Base-by-base conservation (phyloP, 2,888 invertebrate genomes). In the Aphidius colemani region DNA sequence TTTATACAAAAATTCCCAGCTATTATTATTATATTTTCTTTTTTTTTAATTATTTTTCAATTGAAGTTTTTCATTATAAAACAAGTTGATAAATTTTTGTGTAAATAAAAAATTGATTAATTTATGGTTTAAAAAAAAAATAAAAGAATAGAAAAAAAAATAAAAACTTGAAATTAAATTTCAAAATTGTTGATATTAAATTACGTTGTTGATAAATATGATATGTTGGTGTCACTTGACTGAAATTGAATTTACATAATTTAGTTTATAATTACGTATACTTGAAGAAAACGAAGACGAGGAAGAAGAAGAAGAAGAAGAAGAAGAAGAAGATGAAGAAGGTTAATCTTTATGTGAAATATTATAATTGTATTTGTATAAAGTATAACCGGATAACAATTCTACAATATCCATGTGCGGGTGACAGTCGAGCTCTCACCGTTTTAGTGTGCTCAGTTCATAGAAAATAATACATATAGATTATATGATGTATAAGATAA, bases 231-330 rank as follows among this genome's bases (percentile, higher is more conserved):
- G 30, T 30, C 30, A 30, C 30, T 30, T 30, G 30, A 30, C 30
- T 46, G n/a, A 41, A 57, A 46, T 57, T 45, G 45, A 39, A 57
- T 57, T 57, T 57, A 57, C 57, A 57, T 57, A 57, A 57, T 57
- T 57, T 45, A 57, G 57, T 45, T 45, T 45, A 46, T 57, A 57
- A 57, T 57, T 57, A 30, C 46, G 56, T 53, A 41, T 40, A 53
- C n/a, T 30, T 18, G 7, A 43, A 43, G 53, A 9, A 30, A 30
- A 30, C 5, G 30, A 30, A 30, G 30, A 30, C 30, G 5, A 30
- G 5, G 30, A 30, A 1, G 30, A 30, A 2, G 53, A 13, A 1
- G 13, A 13, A 30, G 5, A 30, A 5, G 30, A 30, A 30, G 30
- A 3, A 3, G 5, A 30, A 30, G 30, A 30, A 30, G 5, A 30